A percentile compares a stretch with the other conserved stretches of the same genome.
phyloP scores from a whole-genome alignment of 2,888 invertebrate genomes.

The Zonitis immaculata region DNA sequence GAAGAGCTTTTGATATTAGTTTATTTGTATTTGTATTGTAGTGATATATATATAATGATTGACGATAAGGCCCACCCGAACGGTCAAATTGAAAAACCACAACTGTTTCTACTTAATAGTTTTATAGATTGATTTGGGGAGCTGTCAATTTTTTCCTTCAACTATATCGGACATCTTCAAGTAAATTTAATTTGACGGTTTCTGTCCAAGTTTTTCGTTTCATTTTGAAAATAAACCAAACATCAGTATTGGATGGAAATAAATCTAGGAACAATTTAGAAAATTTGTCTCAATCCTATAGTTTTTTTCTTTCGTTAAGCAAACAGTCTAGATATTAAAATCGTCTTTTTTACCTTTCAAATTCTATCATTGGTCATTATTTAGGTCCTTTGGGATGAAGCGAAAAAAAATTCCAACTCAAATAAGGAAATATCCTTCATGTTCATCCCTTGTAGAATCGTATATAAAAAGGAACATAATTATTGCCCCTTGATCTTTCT shows the following conservation, averaged over 20 bases:
- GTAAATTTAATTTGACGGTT: no score
- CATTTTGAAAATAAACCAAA: no score
- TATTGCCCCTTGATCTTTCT: neutral
- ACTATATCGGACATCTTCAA: no score
- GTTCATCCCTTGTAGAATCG: no score
- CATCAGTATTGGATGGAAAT: no score
- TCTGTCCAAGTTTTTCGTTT: no score
- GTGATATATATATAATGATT: neutral
- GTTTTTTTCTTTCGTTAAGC: constrained; percentile 29
- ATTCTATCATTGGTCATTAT: neutral
- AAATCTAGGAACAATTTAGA: no score
- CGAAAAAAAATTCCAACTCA: no score
- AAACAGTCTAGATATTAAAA: constrained; percentile 31
- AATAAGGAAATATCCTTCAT: no score
- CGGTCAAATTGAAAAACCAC: constrained; percentile 12
- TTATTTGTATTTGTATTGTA: neutral
- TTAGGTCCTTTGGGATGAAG: neutral
- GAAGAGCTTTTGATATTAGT: constrained; percentile 1
- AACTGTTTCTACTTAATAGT: constrained; percentile 13
- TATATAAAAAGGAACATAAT: no score
- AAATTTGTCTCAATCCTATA: constrained; percentile 28
- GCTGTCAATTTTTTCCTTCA: constrained; percentile 2
- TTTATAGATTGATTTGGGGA: constrained; percentile 16
- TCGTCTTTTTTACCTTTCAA: constrained; percentile 18
- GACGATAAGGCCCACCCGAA: constrained; percentile 2